These are phyloP conservation scores for Plagodis pulveraria DNA, from an alignment of 2,888 invertebrate genomes.

Conservation along the genomic window DNA sequence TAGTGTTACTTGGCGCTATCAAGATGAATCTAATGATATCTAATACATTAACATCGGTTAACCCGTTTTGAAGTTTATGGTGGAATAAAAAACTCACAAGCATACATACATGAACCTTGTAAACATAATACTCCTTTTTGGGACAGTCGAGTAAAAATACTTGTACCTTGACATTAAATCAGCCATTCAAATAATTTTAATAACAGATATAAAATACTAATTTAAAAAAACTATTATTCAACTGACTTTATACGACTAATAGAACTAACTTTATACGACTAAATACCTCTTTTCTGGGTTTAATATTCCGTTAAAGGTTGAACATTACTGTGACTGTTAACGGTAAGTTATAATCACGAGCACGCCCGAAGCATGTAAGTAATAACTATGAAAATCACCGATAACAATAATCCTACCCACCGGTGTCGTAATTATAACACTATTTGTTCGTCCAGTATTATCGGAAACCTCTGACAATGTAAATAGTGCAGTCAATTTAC, in stretches of 20 bases:
- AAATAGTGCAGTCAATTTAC: conserved; percentile 45
- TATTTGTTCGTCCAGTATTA: conserved; percentile 51
- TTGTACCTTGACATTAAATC: background rate
- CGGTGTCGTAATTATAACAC: conserved; percentile 59
- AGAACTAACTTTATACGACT: too few relatives aligned
- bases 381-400: conserved; percentile 58
- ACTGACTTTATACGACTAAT: background rate
- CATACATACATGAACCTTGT: too few relatives aligned
- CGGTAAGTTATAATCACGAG: conserved; percentile 50
- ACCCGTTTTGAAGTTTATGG: too few relatives aligned
- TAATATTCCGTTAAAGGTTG: conserved; percentile 45
- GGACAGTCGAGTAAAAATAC: too few relatives aligned
- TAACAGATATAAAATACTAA: background rate
- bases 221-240: background rate
- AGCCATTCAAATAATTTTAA: background rate
- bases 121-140: too few relatives aligned
- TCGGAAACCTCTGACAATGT: conserved; percentile 11
- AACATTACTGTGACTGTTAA: conserved; percentile 46
- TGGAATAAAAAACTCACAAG: too few relatives aligned
- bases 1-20: too few relatives aligned
- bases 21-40: too few relatives aligned
- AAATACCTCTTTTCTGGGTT: conserved; percentile 6
- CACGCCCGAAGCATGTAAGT: conserved; percentile 51
- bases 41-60: too few relatives aligned
- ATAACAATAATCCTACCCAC: conserved; percentile 53